Evolutionary conservation across 2,797 vertebrate genomes (phyloP).

Genomic region (Enteromius anoplus): DNA sequence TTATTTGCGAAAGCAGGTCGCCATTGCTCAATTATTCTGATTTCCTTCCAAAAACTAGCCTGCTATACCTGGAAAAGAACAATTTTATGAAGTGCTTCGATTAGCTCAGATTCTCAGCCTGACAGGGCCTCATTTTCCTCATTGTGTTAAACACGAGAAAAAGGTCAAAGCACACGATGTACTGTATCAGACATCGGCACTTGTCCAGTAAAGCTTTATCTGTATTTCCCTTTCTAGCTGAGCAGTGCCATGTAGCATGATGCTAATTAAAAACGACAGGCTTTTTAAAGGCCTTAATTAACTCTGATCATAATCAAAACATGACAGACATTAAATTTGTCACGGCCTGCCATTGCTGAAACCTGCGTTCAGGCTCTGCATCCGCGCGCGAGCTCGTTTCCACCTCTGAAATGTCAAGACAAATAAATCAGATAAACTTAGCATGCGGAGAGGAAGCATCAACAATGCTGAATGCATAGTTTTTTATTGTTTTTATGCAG

Average conservation of each 20-base stretch:
- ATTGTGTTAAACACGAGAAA: constrained; percentile 40
- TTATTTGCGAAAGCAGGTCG: constrained; percentile 23
- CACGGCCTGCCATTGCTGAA: constrained; percentile 70
- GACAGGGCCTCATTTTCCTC: constrained; percentile 36
- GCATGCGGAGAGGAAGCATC: constrained; percentile 32
- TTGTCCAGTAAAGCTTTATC: constrained; percentile 69
- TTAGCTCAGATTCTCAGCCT: not conserved
- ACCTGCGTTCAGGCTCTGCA: constrained; percentile 54
- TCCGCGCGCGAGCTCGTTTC: constrained; percentile 47
- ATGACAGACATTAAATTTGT: constrained; percentile 83
- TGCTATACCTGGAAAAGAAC: constrained; percentile 26
- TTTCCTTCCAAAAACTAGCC: not conserved
- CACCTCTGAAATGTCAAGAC: constrained; percentile 59
- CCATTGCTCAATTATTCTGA: constrained; percentile 21
- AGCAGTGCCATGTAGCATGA: constrained; percentile 74
- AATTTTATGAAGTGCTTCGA: constrained; percentile 3
- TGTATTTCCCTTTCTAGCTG: constrained; percentile 67
- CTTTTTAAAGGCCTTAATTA: constrained; percentile 85
- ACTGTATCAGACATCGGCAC: constrained; percentile 55
- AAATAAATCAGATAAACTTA: constrained; percentile 61
- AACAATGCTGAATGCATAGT: constrained; percentile 37
- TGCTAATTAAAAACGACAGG: constrained; percentile 78
- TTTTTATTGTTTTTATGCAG: constrained; percentile 51
- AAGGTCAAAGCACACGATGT: constrained; percentile 24
- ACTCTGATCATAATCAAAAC: constrained; percentile 80